phyloP scores from a whole-genome alignment of 1,140 invertebrate species.

The Acromyrmex echinatior region DNA sequence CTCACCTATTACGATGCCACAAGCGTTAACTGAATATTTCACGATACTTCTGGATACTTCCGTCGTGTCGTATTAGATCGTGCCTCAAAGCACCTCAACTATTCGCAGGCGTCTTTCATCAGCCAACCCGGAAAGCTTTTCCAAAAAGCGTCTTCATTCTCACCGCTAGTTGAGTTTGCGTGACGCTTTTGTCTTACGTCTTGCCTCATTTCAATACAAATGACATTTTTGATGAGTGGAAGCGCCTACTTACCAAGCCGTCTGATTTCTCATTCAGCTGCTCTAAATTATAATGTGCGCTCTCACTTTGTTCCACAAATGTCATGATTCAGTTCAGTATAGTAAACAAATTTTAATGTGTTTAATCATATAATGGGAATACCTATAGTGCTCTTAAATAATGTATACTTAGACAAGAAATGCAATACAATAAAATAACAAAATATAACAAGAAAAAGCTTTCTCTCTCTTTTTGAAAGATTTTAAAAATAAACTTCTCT shows the following conservation, averaged over 20 bases:
- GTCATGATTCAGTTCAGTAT: not conserved
- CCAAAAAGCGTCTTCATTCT: conserved; percentile 20
- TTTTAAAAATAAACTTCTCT: too few species aligned
- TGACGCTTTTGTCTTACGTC: conserved; percentile 56
- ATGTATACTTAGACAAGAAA: too few species aligned
- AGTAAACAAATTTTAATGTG: not conserved
- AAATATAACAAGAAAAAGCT: too few species aligned
- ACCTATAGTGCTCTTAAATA: too few species aligned
- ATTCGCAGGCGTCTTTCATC: conserved; percentile 12
- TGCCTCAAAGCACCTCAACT: conserved; percentile 28
- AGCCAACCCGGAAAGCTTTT: conserved; percentile 15
- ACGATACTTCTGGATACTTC: conserved; percentile 72
- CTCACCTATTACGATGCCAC: conserved; percentile 72
- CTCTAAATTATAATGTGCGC: not conserved
- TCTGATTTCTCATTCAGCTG: not conserved
- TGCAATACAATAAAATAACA: too few species aligned
- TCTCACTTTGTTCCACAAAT: not conserved
- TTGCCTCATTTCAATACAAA: conserved; percentile 57
- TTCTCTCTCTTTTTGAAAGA: too few species aligned
- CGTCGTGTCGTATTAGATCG: conserved; percentile 59
- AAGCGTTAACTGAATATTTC: conserved; percentile 77
- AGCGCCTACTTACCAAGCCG: conserved; percentile 19
- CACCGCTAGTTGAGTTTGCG: conserved; percentile 39
- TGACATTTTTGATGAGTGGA: conserved; percentile 60
- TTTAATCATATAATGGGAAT: too few species aligned